Evolutionary conservation across 2,888 invertebrate genomes (phyloP).

Genomic region (Dromius quadrimaculatus): DNA sequence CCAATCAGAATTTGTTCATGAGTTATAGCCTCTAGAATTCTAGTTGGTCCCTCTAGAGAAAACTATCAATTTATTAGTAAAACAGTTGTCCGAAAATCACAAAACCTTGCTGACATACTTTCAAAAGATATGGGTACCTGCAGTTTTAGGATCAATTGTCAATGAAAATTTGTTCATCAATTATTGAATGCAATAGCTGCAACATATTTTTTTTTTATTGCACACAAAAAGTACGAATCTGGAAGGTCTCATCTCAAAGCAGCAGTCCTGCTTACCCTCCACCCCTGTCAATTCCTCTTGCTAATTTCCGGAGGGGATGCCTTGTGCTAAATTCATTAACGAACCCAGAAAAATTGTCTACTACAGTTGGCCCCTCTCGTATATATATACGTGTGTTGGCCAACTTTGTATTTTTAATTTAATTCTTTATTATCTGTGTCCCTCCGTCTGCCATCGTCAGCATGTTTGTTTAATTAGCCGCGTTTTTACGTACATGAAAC

Average conservation of each 20-base stretch:
- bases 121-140: too few species aligned
- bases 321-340: conserved; percentile 64
- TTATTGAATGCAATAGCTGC: too few species aligned
- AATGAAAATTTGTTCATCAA: too few species aligned
- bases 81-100: too few species aligned
- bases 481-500: conserved; percentile 35
- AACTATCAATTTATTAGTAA: too few species aligned
- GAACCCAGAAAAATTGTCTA: conserved; percentile 63
- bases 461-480: conserved; percentile 53
- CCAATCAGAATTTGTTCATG: too few species aligned
- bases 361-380: conserved; percentile 38
- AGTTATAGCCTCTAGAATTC: too few species aligned
- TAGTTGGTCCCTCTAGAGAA: too few species aligned
- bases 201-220: too few species aligned
- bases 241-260: conserved; percentile 4
- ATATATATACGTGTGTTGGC: conserved; percentile 20
- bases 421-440: conserved; percentile 59
- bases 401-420: conserved; percentile 57
- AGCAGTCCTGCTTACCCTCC: background rate
- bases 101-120: too few species aligned
- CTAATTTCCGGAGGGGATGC: conserved; percentile 60
- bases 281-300: conserved; percentile 53
- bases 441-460: conserved; percentile 52
- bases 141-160: too few species aligned
- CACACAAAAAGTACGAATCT: too few species aligned